Evolutionary conservation across 2,797 vertebrate species (phyloP).

Genomic region (Fistularia tabacaria): DNA sequence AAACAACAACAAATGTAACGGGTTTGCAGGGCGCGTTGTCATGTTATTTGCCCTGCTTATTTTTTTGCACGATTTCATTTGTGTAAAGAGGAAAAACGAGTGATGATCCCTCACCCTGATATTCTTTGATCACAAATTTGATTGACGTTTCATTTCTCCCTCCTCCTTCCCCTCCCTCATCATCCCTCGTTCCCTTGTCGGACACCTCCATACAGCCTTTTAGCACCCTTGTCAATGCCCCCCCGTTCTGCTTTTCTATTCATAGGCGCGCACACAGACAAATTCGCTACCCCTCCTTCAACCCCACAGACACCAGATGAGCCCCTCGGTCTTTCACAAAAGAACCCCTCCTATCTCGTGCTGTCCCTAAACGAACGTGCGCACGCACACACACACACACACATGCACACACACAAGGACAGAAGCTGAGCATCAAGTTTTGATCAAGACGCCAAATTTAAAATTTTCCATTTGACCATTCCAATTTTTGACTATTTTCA

Average conservation of each 20-base stretch:
- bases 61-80: not conserved
- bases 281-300: constrained; percentile 68
- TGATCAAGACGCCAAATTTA: not conserved
- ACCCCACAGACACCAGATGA: constrained; percentile 81
- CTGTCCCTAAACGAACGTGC: constrained; percentile 76
- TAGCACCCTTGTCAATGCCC: constrained; percentile 87
- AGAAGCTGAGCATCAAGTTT: constrained; percentile 15
- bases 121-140: constrained; percentile 60
- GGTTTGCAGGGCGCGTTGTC: no score
- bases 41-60: not conserved
- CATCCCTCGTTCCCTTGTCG: constrained; percentile 69
- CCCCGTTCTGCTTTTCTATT: constrained; percentile 67
- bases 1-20: not conserved
- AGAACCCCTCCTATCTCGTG: constrained; percentile 42
- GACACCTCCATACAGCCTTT: constrained; percentile 85
- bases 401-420: not conserved
- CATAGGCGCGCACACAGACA: constrained; percentile 60
- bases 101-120: constrained; percentile 12
- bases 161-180: constrained; percentile 17
- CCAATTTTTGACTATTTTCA: no score
- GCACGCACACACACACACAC: constrained; percentile 32
- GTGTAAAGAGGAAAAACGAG: constrained; percentile 1
- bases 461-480: no score
- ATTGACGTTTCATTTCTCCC: constrained; percentile 59
- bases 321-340: constrained; percentile 83